Evolutionary conservation across 2,888 invertebrate genomes (phyloP), one percentile per base, ranked within the genome.

Genomic region (Nemotelus nigrinus): DNA sequence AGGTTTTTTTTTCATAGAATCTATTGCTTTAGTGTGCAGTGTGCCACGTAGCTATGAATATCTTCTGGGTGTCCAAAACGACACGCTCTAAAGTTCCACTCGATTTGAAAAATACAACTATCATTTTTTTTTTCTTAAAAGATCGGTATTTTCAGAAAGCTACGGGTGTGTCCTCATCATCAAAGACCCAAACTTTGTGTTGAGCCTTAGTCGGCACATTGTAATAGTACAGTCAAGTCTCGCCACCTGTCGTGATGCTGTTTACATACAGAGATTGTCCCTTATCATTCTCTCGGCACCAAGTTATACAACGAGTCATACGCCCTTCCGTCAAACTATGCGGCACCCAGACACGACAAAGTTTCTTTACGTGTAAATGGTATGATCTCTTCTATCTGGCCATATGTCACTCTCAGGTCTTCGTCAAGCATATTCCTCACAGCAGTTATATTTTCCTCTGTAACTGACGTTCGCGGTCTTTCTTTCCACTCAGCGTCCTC

Each of bases 191-290:
- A 58, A 6, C 6, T 58, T n/a, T n/a, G 2, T 10, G 5, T 5
- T 58, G n/a, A 58, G 6, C 1, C n/a, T n/a, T 58, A 2, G 58
- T 58, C 6, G 5, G 58, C 58, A 58, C 50, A 50, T 50, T 1
- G 50, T 5, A 50, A 50, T 50, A 50, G 8, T 10, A n/a, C 7
- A 58, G 25, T 2, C 44, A 43, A 64, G 64, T 43, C 44, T 64
- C 44, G 2, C 1, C 3, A 64, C 5, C 44, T 64, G 64, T 41
- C 44, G 2, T 3, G 39, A 43, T 43, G 4, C 64, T 64, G 39
- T 41, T 64, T 25, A 25, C 39, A 58, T 58, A 58, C 60, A 1
- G 60, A 58, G 60, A 58, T 58, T 58, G 25, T 58, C 60, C 60
- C 60, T 58, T 58, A 10, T 58, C 60, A 58, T 1, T 50, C 53